Evolutionary conservation across 2,113 vertebrate genomes (phyloP), one percentile per base, ranked within the genome.

Genomic region (Hippolais icterina): DNA sequence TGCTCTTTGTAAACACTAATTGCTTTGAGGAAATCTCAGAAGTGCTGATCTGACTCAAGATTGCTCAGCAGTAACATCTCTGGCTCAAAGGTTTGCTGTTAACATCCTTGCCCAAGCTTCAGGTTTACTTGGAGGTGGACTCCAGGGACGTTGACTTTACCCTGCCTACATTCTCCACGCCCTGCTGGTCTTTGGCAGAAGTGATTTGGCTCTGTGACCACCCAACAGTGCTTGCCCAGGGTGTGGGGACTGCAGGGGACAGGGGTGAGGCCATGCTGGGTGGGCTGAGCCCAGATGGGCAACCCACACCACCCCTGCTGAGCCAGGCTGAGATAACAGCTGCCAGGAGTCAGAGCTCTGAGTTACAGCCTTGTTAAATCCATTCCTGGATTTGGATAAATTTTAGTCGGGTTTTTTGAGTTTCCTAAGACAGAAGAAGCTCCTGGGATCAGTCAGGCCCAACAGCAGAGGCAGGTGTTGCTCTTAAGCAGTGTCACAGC

Each of bases 341-440:
- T 72, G 28, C n/a, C 37, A 15, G 11, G 11, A 39, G 27, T 46
- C 42, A 52, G 42, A 77, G 27, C 28, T 77, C 47, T 33, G 39
- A 46, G 15, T 35, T 35, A 18, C 28, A 61, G 49, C 7, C 17
- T 9, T 14, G 44, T 52, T 25, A 65, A 53, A 57, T 6, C 33
- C 23, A 6, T 10, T 28, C 29, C 59, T 44, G 31, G 16, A 42
- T 33, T 37, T 35, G 46, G 47, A 61, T 2, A 20, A 0, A 0
- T 27, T 85, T 71, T 41, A 41, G 37, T 10, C 16, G 28, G 28
- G 8, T 49, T 46, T 39, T 65, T 9, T 61, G 42, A 47, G 23
- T 53, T 61, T 95, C 21, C 35, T n/a, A 28, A 80, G 25, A 9
- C 11, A 44, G n/a, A 53, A 60, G 46, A 70, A 52, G 18, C 10